phyloP scores from a whole-genome alignment of 1,140 invertebrate genomes.

The Ostrea denselamellosa region DNA sequence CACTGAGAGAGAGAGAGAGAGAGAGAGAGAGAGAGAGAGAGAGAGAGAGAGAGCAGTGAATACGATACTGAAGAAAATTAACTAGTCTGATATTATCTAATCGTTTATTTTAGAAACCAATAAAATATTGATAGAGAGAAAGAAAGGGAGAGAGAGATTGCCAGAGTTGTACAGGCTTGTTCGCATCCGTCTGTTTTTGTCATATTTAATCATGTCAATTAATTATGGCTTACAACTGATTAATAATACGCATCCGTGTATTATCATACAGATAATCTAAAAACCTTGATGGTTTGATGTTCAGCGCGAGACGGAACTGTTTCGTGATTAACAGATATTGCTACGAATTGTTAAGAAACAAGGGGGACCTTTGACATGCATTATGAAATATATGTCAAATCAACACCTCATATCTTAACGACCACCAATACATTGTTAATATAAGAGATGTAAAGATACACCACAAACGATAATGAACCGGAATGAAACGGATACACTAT shows the following conservation, averaged over 20 bases:
- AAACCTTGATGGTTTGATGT: background rate
- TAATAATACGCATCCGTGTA: background rate
- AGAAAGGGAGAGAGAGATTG: no score
- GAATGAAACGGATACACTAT: slow-evolving; percentile 6
- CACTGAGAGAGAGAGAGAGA: background rate
- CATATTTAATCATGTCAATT: background rate
- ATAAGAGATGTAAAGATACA: background rate
- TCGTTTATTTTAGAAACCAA: no score
- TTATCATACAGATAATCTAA: slow-evolving; percentile 25
- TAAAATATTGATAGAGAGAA: no score
- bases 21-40: no score
- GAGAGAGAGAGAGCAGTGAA: no score
- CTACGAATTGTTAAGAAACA: background rate
- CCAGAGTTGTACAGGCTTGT: no score
- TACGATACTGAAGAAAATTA: no score
- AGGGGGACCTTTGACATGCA: slow-evolving; percentile 12
- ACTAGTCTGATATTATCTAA: no score
- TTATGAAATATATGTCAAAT: slow-evolving; percentile 33
- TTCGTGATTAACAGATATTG: background rate
- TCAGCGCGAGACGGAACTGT: background rate
- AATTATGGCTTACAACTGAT: slow-evolving; percentile 18
- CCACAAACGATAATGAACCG: background rate
- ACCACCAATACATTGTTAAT: background rate
- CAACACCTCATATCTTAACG: slow-evolving; percentile 24
- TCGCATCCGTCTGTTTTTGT: background rate